Conservation (phyloP, 2,888 invertebrate genomes). For the Gnatocerus cornutus region DNA sequence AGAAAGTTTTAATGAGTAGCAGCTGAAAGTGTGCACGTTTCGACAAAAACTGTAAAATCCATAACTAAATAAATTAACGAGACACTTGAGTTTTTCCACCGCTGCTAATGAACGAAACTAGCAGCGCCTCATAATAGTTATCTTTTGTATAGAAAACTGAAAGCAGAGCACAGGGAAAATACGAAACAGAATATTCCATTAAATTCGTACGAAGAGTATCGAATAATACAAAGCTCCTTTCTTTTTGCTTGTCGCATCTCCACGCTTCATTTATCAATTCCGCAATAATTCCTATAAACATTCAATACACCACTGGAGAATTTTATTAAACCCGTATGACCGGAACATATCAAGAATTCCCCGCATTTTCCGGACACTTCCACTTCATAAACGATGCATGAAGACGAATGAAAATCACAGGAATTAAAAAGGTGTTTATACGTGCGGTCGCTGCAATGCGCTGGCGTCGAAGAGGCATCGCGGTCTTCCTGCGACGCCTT, state of each 20-base stretch:
- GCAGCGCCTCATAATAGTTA: no score
- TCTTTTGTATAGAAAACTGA: no score
- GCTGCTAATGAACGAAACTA: no score
- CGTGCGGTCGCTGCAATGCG: conserved; percentile 44
- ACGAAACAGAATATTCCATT: no score
- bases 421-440: conserved; percentile 35
- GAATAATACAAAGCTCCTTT: no score
- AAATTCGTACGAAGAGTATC: no score
- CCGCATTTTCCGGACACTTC: not conserved
- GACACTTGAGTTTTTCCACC: no score
- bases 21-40: no score
- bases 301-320: not conserved
- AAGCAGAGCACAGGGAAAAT: no score
- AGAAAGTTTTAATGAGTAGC: no score
- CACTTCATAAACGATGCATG: not conserved
- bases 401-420: conserved; percentile 7
- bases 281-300: not conserved
- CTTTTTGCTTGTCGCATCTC: not conserved
- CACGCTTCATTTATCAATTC: conserved; percentile 2
- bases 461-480: conserved; percentile 52
- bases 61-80: no score
- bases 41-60: no score
- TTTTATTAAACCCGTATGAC: not conserved
- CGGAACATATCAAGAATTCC: not conserved
- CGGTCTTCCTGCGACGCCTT: conserved; percentile 40